These are phyloP conservation scores for Brenthis daphne DNA, from an alignment of 2,888 invertebrate genomes.

Conservation along the genomic window DNA sequence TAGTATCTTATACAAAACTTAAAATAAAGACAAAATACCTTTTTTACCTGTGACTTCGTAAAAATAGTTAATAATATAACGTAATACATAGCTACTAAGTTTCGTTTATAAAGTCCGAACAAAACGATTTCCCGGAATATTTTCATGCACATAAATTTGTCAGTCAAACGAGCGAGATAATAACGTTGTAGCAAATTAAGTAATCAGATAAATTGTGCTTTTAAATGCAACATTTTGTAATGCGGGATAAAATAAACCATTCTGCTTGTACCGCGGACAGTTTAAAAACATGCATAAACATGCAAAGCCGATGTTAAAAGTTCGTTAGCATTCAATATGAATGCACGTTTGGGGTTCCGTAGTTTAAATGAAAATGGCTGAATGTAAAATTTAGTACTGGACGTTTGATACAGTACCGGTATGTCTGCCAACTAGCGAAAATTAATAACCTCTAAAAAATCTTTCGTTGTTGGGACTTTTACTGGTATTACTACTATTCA, in stretches of 20 bases:
- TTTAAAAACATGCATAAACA: slow-evolving; percentile 41
- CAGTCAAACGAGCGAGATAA: slow-evolving; percentile 36
- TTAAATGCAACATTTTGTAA: slow-evolving; percentile 41
- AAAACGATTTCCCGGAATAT: slow-evolving; percentile 24
- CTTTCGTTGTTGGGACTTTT: no score
- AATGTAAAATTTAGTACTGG: background rate
- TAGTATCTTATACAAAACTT: no score
- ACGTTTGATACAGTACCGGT: no score
- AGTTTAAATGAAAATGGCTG: background rate
- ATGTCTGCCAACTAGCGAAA: no score
- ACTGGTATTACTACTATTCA: no score
- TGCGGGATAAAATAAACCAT: slow-evolving; percentile 41
- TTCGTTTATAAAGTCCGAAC: slow-evolving; percentile 5
- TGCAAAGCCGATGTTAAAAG: slow-evolving; percentile 32
- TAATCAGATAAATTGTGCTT: slow-evolving; percentile 38
- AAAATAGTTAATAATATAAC: background rate
- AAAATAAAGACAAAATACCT: no score
- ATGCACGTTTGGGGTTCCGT: slow-evolving; percentile 15
- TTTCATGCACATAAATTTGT: slow-evolving; percentile 31
- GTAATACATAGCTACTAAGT: background rate
- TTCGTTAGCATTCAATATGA: slow-evolving; percentile 10
- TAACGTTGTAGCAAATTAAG: slow-evolving; percentile 39
- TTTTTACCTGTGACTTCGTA: no score
- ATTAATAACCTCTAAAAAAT: no score
- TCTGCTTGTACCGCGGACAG: slow-evolving; percentile 35